Conservation (phyloP, 2,113 vertebrate species). For the Oxyruncus cristatus region DNA sequence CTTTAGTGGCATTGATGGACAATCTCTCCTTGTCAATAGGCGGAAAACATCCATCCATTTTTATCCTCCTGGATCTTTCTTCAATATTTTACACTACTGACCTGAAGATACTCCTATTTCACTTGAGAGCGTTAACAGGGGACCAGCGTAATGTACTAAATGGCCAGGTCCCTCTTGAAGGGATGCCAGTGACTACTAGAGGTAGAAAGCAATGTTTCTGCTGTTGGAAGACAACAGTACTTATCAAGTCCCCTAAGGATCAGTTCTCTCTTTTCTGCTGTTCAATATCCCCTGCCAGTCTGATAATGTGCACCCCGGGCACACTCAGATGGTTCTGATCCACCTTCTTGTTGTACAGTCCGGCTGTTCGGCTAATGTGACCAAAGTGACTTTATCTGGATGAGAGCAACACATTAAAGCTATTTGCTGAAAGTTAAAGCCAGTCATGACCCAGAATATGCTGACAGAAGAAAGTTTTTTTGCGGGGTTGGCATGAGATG, state of each 20-base stretch:
- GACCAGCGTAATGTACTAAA: neutral
- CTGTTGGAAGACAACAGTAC: neutral
- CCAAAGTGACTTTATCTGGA: neutral
- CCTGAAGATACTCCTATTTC: neutral
- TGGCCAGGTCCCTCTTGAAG: neutral
- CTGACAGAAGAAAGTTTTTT: neutral
- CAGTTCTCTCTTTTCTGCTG: neutral
- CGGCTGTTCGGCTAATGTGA: neutral
- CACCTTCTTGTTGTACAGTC: neutral
- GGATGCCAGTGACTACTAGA: neutral
- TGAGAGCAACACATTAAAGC: neutral
- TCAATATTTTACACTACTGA: neutral
- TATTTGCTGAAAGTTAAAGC: neutral
- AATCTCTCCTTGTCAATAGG: neutral
- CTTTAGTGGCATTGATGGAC: neutral
- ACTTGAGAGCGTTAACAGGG: neutral
- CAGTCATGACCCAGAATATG: neutral
- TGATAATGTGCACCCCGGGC: neutral
- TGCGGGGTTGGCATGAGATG: neutral
- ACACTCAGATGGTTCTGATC: neutral
- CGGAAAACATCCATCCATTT: conserved; percentile 4
- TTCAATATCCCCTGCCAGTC: neutral
- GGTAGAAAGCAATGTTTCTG: neutral
- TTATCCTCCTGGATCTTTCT: neutral
- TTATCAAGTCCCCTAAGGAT: neutral